phyloP scores from a whole-genome alignment of 2,888 invertebrate genomes.

The Cyrtodaria siliqua region DNA sequence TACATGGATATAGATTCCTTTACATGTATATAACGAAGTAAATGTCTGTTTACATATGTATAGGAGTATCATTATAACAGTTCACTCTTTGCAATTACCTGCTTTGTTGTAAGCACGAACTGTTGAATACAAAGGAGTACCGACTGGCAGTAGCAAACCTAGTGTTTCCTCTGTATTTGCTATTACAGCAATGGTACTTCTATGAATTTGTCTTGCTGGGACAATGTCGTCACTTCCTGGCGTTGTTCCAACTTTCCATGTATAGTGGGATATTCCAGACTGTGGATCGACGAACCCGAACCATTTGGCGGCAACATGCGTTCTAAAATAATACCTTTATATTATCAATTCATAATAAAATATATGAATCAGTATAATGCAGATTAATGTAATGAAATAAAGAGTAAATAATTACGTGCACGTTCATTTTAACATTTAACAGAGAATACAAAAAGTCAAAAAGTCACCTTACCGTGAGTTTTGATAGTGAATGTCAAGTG shows the following conservation, averaged over 20 bases:
- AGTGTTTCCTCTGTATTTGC: constrained; percentile 6
- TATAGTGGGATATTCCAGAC: constrained; percentile 61
- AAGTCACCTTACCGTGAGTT: constrained; percentile 58
- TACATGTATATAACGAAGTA: no score
- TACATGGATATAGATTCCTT: no score
- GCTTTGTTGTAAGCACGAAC: constrained; percentile 66
- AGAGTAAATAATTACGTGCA: no score
- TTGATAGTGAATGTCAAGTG: constrained; percentile 67
- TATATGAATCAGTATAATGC: no score
- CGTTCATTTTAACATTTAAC: no score
- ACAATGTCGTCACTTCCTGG: constrained; percentile 57
- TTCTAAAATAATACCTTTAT: no score
- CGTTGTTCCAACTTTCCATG: constrained; percentile 69
- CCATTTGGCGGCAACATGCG: constrained; percentile 63
- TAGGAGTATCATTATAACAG: no score
- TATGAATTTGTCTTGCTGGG: constrained; percentile 26
- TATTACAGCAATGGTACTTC: constrained; percentile 16
- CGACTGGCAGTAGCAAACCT: constrained; percentile 27
- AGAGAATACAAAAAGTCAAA: no score
- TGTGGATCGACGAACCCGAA: constrained; percentile 67
- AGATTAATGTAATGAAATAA: no score
- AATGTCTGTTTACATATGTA: no score
- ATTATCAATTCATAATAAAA: no score
- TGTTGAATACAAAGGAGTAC: constrained; percentile 49
- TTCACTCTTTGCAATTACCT: no score